These are phyloP conservation scores for Andrena cerasifolii DNA, from an alignment of 1,140 invertebrate genomes.

Conservation along the genomic window DNA sequence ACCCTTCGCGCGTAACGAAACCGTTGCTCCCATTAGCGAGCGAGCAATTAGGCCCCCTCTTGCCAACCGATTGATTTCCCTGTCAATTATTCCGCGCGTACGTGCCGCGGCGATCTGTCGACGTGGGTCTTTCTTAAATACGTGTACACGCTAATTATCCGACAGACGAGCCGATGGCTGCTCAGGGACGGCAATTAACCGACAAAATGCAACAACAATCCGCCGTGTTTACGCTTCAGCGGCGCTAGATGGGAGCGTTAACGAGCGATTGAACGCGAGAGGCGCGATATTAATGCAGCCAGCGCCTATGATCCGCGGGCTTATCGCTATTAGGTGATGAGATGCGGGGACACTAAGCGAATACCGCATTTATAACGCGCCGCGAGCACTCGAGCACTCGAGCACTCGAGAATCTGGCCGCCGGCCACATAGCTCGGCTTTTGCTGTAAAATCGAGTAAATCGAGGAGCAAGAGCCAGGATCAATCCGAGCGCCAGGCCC, in stretches of 20 bases:
- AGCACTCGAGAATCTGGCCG: conserved; percentile 43
- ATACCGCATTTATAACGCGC: conserved; percentile 48
- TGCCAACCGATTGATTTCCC: conserved; percentile 34
- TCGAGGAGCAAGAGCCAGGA: background rate
- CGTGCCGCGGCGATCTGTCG: background rate
- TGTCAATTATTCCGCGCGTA: background rate
- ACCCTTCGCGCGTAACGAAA: conserved; percentile 39
- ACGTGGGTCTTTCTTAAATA: background rate
- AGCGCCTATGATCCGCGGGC: conserved; percentile 19
- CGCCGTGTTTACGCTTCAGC: background rate
- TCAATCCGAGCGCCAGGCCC: background rate
- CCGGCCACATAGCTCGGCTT: conserved; percentile 35
- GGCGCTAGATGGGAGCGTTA: background rate
- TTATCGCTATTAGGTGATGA: conserved; percentile 55
- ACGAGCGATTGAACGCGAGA: background rate
- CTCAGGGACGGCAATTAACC: conserved; percentile 12
- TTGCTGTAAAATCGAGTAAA: background rate
- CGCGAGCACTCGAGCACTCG: background rate
- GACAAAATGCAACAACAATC: too few relatives aligned
- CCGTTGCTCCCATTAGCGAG: conserved; percentile 41
- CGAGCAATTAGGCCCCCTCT: conserved; percentile 27
- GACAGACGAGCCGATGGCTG: background rate
- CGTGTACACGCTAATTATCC: conserved; percentile 29
- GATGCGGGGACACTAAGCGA: conserved; percentile 34
- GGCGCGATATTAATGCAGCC: conserved; percentile 11